These are phyloP conservation scores for Siniperca scherzeri DNA, from an alignment of 2,797 vertebrate species.

Conservation along the genomic window DNA sequence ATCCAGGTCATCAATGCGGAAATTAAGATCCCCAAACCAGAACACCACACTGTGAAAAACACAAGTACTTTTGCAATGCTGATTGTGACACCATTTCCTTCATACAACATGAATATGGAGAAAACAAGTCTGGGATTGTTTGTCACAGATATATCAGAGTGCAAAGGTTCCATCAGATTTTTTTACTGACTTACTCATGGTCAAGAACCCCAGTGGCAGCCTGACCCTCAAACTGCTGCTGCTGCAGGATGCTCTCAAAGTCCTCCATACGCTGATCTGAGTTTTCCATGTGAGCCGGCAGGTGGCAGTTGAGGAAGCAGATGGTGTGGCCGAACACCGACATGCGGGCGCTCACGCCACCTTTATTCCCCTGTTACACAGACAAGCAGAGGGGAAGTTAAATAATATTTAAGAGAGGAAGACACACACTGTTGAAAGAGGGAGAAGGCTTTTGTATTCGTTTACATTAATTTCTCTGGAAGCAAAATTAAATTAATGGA, in stretches of 20 bases:
- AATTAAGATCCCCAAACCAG: constrained; percentile 99
- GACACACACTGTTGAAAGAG: background rate
- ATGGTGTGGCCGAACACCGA: constrained; percentile 94
- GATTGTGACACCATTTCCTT: background rate
- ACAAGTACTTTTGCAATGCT: background rate
- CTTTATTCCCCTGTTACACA: constrained; percentile 94
- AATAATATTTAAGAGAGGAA: constrained; percentile 2
- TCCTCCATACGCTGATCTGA: constrained; percentile 96
- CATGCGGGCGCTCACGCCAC: constrained; percentile 94
- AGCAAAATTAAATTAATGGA: constrained; percentile 5
- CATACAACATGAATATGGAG: background rate
- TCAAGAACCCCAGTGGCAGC: constrained; percentile 91
- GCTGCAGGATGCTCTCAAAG: constrained; percentile 96
- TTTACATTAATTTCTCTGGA: background rate
- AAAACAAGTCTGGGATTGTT: background rate
- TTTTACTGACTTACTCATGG: constrained; percentile 89
- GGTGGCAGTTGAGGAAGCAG: constrained; percentile 98
- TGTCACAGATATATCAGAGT: background rate
- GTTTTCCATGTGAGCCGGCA: constrained; percentile 98
- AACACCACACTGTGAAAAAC: constrained; percentile 90
- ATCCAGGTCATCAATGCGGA: constrained; percentile 95
- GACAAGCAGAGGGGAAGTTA: background rate
- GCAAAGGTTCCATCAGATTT: background rate
- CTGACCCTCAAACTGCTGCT: constrained; percentile 96
- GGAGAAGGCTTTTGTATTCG: background rate